Conservation (phyloP, 1,140 invertebrate species). For the Lepidurus apus region DNA sequence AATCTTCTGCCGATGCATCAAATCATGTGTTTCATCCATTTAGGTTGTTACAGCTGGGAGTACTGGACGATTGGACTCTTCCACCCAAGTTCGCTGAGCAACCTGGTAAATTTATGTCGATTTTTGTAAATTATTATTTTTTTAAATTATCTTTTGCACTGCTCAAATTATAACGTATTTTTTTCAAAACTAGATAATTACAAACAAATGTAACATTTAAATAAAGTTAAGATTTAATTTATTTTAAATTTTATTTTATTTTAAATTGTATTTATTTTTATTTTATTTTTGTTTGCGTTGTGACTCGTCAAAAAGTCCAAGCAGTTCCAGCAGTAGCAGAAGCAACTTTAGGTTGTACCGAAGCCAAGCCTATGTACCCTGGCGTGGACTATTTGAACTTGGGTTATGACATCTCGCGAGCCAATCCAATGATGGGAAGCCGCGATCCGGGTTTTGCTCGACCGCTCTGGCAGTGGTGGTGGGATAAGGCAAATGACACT, state of each 20-base stretch:
- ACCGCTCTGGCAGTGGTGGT: slow-evolving; percentile 19
- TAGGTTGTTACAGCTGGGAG: neutral
- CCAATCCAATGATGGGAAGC: slow-evolving; percentile 24
- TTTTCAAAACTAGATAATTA: no score
- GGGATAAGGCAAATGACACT: slow-evolving; percentile 17
- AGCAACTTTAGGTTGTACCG: neutral
- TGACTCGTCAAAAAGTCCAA: no score
- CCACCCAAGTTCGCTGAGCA: neutral
- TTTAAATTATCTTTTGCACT: neutral
- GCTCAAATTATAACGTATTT: no score
- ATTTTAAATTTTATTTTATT: neutral
- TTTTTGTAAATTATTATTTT: neutral
- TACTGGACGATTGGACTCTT: neutral
- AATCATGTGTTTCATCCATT: neutral
- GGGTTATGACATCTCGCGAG: slow-evolving; percentile 22
- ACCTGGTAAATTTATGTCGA: neutral
- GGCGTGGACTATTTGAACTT: slow-evolving; percentile 8
- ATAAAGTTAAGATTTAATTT: no score
- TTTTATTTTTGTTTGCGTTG: neutral
- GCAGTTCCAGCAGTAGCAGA: neutral
- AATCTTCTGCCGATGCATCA: neutral
- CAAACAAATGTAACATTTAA: no score
- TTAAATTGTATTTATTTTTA: neutral
- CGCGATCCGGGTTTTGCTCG: slow-evolving; percentile 28
- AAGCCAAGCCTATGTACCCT: slow-evolving; percentile 23